Percentiles rank a stretch among this genome's conserved stretches.
Conservation (phyloP, 2,888 invertebrate species). For the Lycia hirtaria region DNA sequence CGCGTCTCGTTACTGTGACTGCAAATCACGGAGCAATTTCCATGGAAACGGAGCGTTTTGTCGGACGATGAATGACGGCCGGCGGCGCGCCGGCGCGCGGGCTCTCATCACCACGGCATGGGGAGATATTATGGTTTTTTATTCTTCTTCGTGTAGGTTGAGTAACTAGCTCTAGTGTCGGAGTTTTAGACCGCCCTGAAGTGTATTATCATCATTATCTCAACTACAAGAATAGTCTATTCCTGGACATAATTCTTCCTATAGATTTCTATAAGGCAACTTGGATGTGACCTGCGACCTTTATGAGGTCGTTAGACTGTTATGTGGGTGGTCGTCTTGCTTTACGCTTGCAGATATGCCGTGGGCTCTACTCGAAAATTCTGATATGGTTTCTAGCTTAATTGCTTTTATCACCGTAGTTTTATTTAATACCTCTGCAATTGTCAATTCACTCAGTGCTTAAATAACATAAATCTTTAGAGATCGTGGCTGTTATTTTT, state of each 20-base stretch:
- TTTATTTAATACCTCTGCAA: slow-evolving; percentile 53
- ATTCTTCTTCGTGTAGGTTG: no score
- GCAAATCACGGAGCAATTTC: slow-evolving; percentile 61
- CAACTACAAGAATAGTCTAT: no score
- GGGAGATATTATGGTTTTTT: slow-evolving; percentile 60
- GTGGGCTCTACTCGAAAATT: no score
- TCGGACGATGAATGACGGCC: slow-evolving; percentile 56
- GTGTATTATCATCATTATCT: no score
- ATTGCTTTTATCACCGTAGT: slow-evolving; percentile 51
- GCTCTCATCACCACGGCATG: slow-evolving; percentile 58
- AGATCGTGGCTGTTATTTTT: slow-evolving; percentile 65
- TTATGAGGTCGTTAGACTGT: no score
- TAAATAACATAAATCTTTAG: slow-evolving; percentile 57
- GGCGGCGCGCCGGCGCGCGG: slow-evolving; percentile 50
- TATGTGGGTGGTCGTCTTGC: no score
- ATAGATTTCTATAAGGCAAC: no score
- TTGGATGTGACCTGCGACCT: no score
- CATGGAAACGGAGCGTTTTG: slow-evolving; percentile 57
- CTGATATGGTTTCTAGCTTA: slow-evolving; percentile 48
- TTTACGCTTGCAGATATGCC: no score
- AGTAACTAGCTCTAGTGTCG: no score
- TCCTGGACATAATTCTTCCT: no score
- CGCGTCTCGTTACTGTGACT: slow-evolving; percentile 52
- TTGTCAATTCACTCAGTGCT: slow-evolving; percentile 50
- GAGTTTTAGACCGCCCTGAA: no score